Evolutionary conservation across 2,888 invertebrate species (phyloP).

Genomic region (Exephanes ischioxanthus): DNA sequence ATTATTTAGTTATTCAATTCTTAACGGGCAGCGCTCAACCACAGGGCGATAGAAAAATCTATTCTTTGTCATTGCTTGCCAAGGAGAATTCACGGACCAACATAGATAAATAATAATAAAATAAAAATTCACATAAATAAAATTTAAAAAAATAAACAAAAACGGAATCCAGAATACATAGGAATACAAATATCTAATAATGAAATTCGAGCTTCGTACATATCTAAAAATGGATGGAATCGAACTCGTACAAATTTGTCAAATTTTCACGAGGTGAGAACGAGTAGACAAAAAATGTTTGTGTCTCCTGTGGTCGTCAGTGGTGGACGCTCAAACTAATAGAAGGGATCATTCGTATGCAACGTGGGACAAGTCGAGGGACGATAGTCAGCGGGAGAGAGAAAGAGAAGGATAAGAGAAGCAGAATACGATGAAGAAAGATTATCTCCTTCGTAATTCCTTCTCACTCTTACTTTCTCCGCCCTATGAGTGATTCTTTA

Average conservation of each 20-base stretch:
- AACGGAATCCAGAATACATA: not conserved
- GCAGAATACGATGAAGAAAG: constrained; percentile 69
- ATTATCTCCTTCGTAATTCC: constrained; percentile 21
- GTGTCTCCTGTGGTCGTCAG: not conserved
- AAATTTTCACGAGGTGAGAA: constrained; percentile 17
- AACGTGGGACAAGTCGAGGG: constrained; percentile 65
- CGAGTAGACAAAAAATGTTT: not conserved
- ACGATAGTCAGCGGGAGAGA: constrained; percentile 37
- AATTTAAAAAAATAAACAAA: not conserved
- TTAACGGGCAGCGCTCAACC: not conserved
- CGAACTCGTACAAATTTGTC: not conserved
- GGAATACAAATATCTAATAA: not conserved
- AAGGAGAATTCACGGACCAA: not conserved
- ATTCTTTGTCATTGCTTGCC: not conserved
- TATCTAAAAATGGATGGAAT: not conserved
- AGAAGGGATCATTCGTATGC: constrained; percentile 76
- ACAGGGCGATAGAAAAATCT: not conserved
- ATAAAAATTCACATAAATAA: not conserved
- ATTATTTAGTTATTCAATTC: no score
- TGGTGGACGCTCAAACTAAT: constrained; percentile 39
- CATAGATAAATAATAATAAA: not conserved
- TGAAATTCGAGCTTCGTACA: not conserved
- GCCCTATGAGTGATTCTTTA: constrained; percentile 32
- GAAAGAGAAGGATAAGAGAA: constrained; percentile 34
- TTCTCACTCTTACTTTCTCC: constrained; percentile 48